Conservation (phyloP, 1,140 invertebrate genomes). For the Battus philenor region DNA sequence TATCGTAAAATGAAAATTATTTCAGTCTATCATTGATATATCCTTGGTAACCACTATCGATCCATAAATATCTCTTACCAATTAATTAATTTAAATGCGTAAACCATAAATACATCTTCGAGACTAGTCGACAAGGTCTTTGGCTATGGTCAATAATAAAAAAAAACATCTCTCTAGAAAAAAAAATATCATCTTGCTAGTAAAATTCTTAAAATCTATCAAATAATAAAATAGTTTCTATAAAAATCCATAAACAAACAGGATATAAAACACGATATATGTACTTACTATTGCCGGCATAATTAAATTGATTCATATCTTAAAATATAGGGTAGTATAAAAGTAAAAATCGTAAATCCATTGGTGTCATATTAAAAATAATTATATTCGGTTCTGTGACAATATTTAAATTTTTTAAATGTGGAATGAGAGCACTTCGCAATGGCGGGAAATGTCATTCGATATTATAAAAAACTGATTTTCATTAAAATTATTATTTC, state of each 20-base stretch:
- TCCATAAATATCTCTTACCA: constrained; percentile 26
- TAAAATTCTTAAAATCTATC: constrained; percentile 7
- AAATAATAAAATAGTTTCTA: constrained; percentile 12
- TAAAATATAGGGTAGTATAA: constrained; percentile 27
- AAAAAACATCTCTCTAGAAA: constrained; percentile 2
- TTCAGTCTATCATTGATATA: constrained; percentile 60
- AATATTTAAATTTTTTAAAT: too few species aligned
- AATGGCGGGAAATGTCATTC: not conserved
- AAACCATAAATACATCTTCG: constrained; percentile 49
- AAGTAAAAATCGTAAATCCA: constrained; percentile 28
- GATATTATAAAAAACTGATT: too few species aligned
- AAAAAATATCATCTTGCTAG: not conserved
- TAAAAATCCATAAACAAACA: constrained; percentile 6
- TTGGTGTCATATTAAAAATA: constrained; percentile 17
- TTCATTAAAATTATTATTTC: too few species aligned
- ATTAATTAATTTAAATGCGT: constrained; percentile 48
- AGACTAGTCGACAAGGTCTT: constrained; percentile 66
- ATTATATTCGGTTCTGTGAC: constrained; percentile 3
- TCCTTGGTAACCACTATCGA: constrained; percentile 52
- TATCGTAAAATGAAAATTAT: constrained; percentile 39
- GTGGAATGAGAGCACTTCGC: not conserved
- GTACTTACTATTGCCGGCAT: constrained; percentile 26
- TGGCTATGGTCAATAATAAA: constrained; percentile 50
- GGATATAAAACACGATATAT: constrained; percentile 14
- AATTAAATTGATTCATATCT: constrained; percentile 9